These are phyloP conservation scores for Orycteropus afer DNA, from an alignment of 2,113 vertebrate genomes.

Conservation along the genomic window DNA sequence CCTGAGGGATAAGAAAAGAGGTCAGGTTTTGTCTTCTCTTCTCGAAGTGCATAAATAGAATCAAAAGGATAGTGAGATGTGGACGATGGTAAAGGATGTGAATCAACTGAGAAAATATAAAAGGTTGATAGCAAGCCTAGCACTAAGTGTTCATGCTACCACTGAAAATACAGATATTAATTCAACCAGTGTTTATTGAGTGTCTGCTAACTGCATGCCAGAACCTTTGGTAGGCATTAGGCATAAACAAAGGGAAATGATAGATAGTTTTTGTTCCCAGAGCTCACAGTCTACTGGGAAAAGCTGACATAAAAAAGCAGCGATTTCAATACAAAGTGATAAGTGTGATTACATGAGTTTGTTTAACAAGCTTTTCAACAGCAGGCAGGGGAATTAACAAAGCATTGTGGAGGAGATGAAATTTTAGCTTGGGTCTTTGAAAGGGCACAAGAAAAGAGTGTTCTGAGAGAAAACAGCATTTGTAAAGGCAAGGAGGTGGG, in stretches of 20 bases:
- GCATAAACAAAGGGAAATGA: neutral
- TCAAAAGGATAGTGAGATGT: neutral
- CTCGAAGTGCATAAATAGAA: slow-evolving; percentile 57
- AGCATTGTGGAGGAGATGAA: neutral
- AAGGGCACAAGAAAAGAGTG: neutral
- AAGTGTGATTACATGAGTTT: neutral
- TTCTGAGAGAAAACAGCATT: neutral
- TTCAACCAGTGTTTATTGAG: neutral
- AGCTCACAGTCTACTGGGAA: neutral
- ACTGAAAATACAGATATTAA: neutral
- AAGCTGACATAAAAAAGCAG: neutral
- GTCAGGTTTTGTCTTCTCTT: slow-evolving; percentile 59
- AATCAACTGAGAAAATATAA: neutral
- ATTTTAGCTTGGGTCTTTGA: neutral
- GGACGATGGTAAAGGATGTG: neutral
- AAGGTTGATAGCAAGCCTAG: neutral
- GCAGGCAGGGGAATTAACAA: neutral
- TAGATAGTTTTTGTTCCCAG: neutral
- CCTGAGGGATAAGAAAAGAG: slow-evolving; percentile 65
- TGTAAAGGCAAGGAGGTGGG: neutral
- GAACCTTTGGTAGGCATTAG: neutral
- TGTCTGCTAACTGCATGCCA: neutral
- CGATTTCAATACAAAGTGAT: neutral
- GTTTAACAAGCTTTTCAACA: neutral
- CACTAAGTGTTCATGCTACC: neutral